These are phyloP conservation scores for Nycticorax nycticorax DNA, from an alignment of 2,113 vertebrate genomes.

Conservation along the genomic window DNA sequence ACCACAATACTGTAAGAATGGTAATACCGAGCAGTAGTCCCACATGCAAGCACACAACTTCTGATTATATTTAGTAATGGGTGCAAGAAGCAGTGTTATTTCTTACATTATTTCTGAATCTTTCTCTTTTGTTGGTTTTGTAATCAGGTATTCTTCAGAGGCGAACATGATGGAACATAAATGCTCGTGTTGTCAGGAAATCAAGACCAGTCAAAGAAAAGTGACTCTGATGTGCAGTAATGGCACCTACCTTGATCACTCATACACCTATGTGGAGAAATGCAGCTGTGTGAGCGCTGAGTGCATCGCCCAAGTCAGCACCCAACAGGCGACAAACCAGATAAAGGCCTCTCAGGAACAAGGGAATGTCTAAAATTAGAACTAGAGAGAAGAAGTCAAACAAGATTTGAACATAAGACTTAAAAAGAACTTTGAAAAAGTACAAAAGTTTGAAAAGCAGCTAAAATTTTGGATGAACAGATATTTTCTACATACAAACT, in stretches of 20 bases:
- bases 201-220: constrained; percentile 22
- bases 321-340: background rate
- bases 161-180: background rate
- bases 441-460: constrained; percentile 25
- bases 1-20: background rate
- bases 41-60: background rate
- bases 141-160: constrained; percentile 69
- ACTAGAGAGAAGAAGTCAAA: background rate
- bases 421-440: background rate
- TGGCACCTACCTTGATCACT: constrained; percentile 34
- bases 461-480: background rate
- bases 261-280: constrained; percentile 66
- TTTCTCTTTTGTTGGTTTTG: background rate
- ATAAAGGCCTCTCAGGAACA: background rate
- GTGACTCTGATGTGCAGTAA: constrained; percentile 63
- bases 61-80: background rate
- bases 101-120: background rate
- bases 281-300: constrained; percentile 62
- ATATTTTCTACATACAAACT: background rate
- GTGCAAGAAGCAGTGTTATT: background rate
- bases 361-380: background rate
- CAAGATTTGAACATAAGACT: background rate
- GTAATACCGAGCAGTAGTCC: background rate
- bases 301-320: background rate
- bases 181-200: constrained; percentile 76